A percentile compares a stretch with the other conserved stretches of the same genome.
Conservation (phyloP, 2,888 invertebrate species). For the Agapostemon virescens region DNA sequence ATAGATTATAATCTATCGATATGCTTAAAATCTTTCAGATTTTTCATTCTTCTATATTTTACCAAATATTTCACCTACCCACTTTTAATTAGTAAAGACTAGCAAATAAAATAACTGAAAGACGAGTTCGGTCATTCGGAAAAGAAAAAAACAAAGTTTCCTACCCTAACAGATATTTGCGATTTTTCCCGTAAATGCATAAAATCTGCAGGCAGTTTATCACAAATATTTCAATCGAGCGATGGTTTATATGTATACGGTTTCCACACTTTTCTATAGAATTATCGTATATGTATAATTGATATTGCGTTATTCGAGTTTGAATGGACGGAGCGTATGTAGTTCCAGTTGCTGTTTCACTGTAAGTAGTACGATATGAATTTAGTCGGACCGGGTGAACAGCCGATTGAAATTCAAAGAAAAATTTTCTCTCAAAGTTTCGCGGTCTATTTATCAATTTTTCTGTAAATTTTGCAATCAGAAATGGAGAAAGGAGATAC, state of each 20-base stretch:
- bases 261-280: no score
- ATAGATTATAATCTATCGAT: not conserved
- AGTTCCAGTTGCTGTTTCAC: slow-evolving; percentile 10
- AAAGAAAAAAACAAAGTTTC: no score
- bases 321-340: not conserved
- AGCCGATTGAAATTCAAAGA: not conserved
- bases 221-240: not conserved
- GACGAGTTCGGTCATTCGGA: no score
- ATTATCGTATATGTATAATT: no score
- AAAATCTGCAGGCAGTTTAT: not conserved
- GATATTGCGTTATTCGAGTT: not conserved
- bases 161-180: no score
- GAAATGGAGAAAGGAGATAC: not conserved
- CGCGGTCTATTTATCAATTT: not conserved
- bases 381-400: slow-evolving; percentile 33
- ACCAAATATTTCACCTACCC: no score
- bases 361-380: slow-evolving; percentile 51
- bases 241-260: no score
- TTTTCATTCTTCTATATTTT: not conserved
- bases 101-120: no score
- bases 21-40: not conserved
- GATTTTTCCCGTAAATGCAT: not conserved
- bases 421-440: not conserved
- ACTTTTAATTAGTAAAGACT: no score
- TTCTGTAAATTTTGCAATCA: not conserved